A percentile compares a stretch with the other conserved stretches of the same genome.
Evolutionary conservation across 2,113 vertebrate species (phyloP).

Genomic region (Panthera tigris): DNA sequence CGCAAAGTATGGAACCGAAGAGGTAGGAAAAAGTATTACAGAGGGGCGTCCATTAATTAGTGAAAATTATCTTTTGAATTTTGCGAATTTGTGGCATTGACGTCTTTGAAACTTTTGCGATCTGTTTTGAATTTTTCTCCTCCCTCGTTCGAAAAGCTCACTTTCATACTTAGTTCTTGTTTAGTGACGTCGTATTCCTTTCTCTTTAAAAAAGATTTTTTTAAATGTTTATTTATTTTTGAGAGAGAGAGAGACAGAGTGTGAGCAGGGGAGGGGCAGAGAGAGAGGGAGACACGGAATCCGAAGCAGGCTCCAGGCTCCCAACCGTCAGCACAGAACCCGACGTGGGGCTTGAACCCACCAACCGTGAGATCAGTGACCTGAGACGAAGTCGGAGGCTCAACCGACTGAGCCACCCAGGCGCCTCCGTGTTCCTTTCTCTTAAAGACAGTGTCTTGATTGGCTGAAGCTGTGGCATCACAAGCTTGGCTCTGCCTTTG

Average conservation of each 20-base stretch:
- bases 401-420: too few species aligned
- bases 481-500: too few species aligned
- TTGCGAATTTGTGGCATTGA: not conserved
- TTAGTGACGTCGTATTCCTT: not conserved
- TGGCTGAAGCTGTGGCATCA: not conserved
- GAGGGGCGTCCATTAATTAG: too few species aligned
- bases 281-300: too few species aligned
- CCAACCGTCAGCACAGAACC: too few species aligned
- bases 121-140: not conserved
- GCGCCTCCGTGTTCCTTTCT: not conserved
- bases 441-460: not conserved
- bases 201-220: not conserved
- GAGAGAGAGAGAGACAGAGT: too few species aligned
- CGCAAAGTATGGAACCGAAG: not conserved
- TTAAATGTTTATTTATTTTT: too few species aligned
- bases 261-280: too few species aligned
- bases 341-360: too few species aligned
- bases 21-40: rapidly evolving
- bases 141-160: not conserved
- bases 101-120: not conserved
- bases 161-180: not conserved
- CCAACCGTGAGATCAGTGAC: too few species aligned
- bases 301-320: too few species aligned
- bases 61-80: not conserved
- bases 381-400: too few species aligned